A percentile compares a stretch with the other conserved stretches of the same genome.
phyloP scores from a whole-genome alignment of 2,797 vertebrate genomes.

The Rousettus madagascariensis region DNA sequence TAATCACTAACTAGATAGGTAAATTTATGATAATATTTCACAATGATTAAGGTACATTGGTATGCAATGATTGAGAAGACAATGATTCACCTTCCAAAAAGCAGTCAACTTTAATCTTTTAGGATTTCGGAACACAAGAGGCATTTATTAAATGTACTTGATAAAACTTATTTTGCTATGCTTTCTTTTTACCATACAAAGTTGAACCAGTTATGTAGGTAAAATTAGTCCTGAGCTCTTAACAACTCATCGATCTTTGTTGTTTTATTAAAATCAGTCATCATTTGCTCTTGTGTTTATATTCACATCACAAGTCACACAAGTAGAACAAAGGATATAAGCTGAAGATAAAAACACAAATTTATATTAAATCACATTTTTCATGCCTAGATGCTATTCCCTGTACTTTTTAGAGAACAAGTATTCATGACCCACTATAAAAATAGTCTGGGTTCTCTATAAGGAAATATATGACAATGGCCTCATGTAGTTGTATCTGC shows the following conservation, averaged over 20 bases:
- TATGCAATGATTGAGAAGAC: not conserved
- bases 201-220: not conserved
- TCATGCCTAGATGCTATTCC: not conserved
- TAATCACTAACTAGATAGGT: not conserved
- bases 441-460: not conserved
- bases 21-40: slow-evolving; percentile 24
- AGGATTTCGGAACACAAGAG: slow-evolving; percentile 9
- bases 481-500: slow-evolving; percentile 45
- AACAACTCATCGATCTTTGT: not conserved
- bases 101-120: not conserved
- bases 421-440: not conserved
- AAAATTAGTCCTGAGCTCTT: not conserved
- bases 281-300: slow-evolving; percentile 24
- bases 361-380: not conserved
- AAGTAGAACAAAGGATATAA: not conserved
- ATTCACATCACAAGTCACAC: not conserved
- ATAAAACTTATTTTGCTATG: slow-evolving; percentile 31
- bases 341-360: not conserved
- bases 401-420: not conserved
- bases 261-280: not conserved
- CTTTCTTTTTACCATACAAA: not conserved
- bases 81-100: slow-evolving; percentile 1
- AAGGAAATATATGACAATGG: not conserved
- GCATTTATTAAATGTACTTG: slow-evolving; percentile 12
- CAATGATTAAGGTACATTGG: not conserved